A percentile compares a stretch with the other conserved stretches of the same genome.
Conservation (phyloP, 2,113 vertebrate species). For the Lepidothrix coronata region DNA sequence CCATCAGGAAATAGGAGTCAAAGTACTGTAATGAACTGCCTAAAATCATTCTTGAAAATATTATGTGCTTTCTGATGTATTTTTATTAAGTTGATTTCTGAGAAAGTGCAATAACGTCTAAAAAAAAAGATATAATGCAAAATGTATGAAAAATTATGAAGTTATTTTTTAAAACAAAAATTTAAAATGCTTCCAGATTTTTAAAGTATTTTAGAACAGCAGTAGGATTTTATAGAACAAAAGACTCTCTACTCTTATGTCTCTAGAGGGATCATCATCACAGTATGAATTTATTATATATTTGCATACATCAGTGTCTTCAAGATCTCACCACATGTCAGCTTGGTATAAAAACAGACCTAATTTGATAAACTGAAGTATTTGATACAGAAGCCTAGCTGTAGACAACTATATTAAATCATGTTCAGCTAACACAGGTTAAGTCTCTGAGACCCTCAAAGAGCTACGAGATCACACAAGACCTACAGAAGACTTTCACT, state of each 20-base stretch:
- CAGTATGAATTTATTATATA: not conserved
- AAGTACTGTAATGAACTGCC: not conserved
- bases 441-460: not conserved
- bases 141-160: not conserved
- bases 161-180: not conserved
- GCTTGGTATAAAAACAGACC: not conserved
- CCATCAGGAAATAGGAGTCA: not conserved
- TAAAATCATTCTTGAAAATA: not conserved
- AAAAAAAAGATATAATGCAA: not conserved
- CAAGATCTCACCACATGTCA: not conserved
- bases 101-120: not conserved
- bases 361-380: not conserved
- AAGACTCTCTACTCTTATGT: not conserved
- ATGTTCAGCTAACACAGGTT: not conserved
- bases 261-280: not conserved
- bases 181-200: not conserved
- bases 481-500: not conserved
- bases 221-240: not conserved
- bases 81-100: not conserved
- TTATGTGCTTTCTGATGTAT: not conserved
- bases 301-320: not conserved
- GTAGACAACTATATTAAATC: not conserved
- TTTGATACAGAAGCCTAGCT: not conserved
- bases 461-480: not conserved
- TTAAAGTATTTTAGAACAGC: not conserved